Evolutionary conservation across 92 coral and sea anemone genomes (phyloP), one percentile per base, ranked within the genome.

Genomic region (Porites lobata): DNA sequence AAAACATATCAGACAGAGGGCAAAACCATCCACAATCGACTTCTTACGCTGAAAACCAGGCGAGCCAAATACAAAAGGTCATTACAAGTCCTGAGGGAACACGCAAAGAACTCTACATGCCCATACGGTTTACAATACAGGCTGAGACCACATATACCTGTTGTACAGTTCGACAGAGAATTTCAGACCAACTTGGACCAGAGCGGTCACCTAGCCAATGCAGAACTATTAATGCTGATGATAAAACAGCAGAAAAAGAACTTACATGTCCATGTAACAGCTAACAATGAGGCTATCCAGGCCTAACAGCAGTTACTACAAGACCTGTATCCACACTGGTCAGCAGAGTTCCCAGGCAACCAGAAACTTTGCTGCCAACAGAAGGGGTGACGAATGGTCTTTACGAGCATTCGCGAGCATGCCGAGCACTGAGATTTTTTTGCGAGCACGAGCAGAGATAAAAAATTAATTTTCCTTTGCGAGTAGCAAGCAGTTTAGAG

Each of bases 41-140:
- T 63, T 1, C 14, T 69, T 19, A 79, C 38, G 32, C 84, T 65
- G 38, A 14, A 79, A 7, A 67, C 73, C 72, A 79, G 84, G 47
- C 73, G 74, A 65, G 74, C 73, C 84, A 79, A 79, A 22, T 63
- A 63, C 12, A 79, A 79, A 43, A 29, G 72, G 72, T 61, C 82
- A 7, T 71, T 78, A 15, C 83, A 78, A 59, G 83, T 78, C 20
- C 50, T 79, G 3, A 53, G 69, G 18, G 82, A 24, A 58, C 69
- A 77, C 43, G 9, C 69, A 9, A 77, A 17, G 18, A 57, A 77
- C 50, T 57, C 82, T 22, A 77, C 82, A 50, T 77, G 82, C 43
- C 82, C 82, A 20, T 77, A 77, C 82, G 82, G 82, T 19, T 15
- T 77, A 21, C 82, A 77, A 24, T 77, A 74, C 53, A 74, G 54